phyloP scores from a whole-genome alignment of 2,113 vertebrate species.

The Halcyon malimbica region DNA sequence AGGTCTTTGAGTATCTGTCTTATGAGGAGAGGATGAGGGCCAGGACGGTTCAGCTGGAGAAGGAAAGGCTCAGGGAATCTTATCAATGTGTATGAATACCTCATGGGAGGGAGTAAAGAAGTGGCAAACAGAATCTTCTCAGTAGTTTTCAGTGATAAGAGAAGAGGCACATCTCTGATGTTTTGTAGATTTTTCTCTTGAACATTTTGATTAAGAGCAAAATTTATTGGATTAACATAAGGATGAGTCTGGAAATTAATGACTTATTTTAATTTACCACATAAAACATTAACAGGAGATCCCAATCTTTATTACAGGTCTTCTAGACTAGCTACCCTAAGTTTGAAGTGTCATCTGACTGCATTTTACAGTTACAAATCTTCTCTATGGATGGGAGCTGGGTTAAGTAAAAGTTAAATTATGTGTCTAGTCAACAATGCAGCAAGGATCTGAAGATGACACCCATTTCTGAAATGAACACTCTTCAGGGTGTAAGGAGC shows the following conservation, averaged over 20 bases:
- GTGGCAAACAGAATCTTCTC: neutral
- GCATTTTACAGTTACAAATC: neutral
- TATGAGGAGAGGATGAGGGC: neutral
- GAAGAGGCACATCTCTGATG: neutral
- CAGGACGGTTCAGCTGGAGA: neutral
- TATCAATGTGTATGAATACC: neutral
- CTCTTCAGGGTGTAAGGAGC: neutral
- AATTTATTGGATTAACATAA: neutral
- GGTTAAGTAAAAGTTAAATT: neutral
- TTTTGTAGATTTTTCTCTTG: neutral
- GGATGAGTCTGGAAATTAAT: neutral
- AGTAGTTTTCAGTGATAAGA: neutral
- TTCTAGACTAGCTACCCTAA: neutral
- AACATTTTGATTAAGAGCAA: neutral
- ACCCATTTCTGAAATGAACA: neutral
- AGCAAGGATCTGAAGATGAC: neutral
- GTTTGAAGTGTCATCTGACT: neutral
- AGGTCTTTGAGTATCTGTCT: neutral
- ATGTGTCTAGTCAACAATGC: neutral
- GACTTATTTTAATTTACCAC: neutral
- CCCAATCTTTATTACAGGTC: neutral
- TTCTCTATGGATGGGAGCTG: neutral
- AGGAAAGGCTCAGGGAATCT: neutral
- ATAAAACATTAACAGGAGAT: neutral
- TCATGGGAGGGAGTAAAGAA: neutral